These are phyloP conservation scores for Semnopithecus entellus DNA, from an alignment of 2,113 vertebrate species.

Conservation along the genomic window DNA sequence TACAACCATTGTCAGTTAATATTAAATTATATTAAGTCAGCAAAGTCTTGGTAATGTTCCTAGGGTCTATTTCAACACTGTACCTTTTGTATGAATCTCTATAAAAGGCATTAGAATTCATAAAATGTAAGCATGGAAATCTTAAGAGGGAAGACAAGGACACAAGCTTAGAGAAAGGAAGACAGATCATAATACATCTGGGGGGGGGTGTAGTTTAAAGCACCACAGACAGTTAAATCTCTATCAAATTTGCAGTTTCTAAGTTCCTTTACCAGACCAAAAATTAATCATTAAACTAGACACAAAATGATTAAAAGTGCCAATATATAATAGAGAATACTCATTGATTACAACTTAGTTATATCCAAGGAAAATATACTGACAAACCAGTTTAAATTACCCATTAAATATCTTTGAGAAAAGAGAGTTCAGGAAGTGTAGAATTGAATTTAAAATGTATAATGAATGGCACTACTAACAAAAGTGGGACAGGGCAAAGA, in stretches of 20 bases:
- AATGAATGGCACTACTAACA: background rate
- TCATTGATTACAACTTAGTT: background rate
- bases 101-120: background rate
- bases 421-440: background rate
- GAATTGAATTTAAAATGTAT: background rate
- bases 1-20: background rate
- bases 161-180: background rate
- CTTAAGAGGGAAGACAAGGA: background rate
- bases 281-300: background rate
- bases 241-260: background rate
- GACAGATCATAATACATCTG: background rate
- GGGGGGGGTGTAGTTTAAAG: background rate
- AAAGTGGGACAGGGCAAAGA: background rate
- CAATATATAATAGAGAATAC: background rate
- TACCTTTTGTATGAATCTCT: background rate
- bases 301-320: background rate
- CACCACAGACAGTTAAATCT: background rate
- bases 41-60: background rate
- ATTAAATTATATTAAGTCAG: background rate
- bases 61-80: background rate
- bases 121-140: background rate
- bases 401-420: background rate
- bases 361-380: background rate
- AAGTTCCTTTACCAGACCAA: constrained; percentile 5
- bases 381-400: background rate